A percentile compares a stretch with the other conserved stretches of the same genome.
Evolutionary conservation across 2,113 vertebrate species (phyloP).

Genomic region (Xyliphius kryptos): DNA sequence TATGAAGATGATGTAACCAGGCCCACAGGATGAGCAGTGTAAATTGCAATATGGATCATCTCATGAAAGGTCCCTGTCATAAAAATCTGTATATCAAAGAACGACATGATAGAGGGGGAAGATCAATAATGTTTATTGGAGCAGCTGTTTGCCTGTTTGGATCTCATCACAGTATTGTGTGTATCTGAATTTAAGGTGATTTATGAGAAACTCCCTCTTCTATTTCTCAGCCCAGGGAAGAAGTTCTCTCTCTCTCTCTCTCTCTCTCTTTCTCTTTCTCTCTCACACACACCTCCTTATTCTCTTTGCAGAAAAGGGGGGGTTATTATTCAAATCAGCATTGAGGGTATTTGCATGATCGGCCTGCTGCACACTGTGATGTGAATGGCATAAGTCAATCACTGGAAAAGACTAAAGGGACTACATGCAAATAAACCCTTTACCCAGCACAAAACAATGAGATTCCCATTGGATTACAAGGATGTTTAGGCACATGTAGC

Average conservation of each 20-base stretch:
- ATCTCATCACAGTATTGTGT: constrained; percentile 49
- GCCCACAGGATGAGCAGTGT: constrained; percentile 27
- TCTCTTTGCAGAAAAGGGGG: constrained; percentile 46
- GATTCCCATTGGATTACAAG: constrained; percentile 18
- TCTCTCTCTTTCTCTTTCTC: too few relatives aligned
- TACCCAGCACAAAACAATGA: constrained; percentile 15
- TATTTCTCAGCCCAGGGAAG: not conserved
- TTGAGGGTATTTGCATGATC: constrained; percentile 23
- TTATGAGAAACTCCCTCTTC: constrained; percentile 17
- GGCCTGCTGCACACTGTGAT: too few relatives aligned
- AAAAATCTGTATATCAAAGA: constrained; percentile 27
- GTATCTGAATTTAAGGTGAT: constrained; percentile 28
- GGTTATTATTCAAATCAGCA: constrained; percentile 56
- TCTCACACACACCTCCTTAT: too few relatives aligned
- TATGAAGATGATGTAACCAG: not conserved
- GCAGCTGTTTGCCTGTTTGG: constrained; percentile 53
- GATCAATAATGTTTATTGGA: constrained; percentile 60
- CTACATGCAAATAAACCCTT: constrained; percentile 28
- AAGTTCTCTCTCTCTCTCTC: too few relatives aligned
- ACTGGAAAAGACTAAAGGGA: constrained; percentile 8
- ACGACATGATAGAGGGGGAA: constrained; percentile 3
- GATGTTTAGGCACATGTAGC: constrained; percentile 21
- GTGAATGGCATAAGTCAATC: too few relatives aligned
- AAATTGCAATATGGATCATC: constrained; percentile 30
- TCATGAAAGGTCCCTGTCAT: constrained; percentile 11